Evolutionary conservation across 2,113 vertebrate species (phyloP).

Genomic region (Monopterus albus): DNA sequence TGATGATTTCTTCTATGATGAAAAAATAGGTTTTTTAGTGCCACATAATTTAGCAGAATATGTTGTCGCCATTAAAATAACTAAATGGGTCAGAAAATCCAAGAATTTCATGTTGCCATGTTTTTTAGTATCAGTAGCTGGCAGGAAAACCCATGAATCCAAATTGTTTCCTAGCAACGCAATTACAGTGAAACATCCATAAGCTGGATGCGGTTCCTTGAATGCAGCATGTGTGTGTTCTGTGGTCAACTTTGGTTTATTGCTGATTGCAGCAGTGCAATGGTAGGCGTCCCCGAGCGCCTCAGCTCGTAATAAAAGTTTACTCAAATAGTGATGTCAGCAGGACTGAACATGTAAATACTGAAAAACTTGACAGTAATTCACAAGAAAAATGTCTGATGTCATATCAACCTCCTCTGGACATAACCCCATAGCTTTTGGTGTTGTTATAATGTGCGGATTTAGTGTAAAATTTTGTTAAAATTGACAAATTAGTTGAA

Average conservation of each 20-base stretch:
- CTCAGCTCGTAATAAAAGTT: too few relatives aligned
- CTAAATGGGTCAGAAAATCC: background rate
- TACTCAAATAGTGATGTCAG: too few relatives aligned
- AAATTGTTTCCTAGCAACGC: conserved; percentile 44
- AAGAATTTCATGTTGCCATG: background rate
- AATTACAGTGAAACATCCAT: background rate
- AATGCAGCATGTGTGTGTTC: conserved; percentile 22
- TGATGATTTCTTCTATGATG: conserved; percentile 10
- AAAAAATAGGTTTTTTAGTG: background rate
- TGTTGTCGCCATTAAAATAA: conserved; percentile 3
- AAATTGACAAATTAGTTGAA: too few relatives aligned
- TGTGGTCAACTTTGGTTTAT: too few relatives aligned
- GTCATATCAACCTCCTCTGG: too few relatives aligned
- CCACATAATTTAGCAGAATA: background rate
- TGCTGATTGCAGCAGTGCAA: conserved; percentile 18
- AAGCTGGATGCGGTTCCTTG: conserved; percentile 32
- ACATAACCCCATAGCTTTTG: too few relatives aligned
- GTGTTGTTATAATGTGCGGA: too few relatives aligned
- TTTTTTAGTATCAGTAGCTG: conserved; percentile 4
- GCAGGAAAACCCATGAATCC: background rate
- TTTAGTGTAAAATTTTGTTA: too few relatives aligned
- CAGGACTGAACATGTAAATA: too few relatives aligned
- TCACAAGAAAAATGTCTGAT: too few relatives aligned
- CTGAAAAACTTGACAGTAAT: too few relatives aligned
- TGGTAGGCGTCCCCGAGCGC: too few relatives aligned